phyloP scores from a whole-genome alignment of 1,140 invertebrate genomes.

The Drusus annulatus region DNA sequence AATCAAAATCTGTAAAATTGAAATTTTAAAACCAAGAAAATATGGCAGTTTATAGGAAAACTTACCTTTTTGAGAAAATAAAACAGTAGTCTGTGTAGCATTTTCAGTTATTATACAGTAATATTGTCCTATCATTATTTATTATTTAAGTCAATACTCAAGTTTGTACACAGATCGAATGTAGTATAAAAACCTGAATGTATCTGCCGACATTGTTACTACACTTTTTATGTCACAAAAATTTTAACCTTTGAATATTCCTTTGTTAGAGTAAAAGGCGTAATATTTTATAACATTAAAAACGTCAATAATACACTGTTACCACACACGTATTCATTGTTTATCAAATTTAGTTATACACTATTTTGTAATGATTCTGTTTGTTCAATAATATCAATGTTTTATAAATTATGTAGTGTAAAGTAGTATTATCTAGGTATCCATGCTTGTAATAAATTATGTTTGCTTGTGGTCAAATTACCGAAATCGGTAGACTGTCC shows the following conservation, averaged over 20 bases:
- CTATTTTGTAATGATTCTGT: not conserved
- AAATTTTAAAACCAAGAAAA: slow-evolving; percentile 9
- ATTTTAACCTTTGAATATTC: slow-evolving; percentile 17
- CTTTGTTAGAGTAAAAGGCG: not conserved
- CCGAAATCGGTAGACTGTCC: slow-evolving; percentile 27
- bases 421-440: slow-evolving; percentile 25
- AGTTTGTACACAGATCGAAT: slow-evolving; percentile 1
- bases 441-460: slow-evolving; percentile 27
- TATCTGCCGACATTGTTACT: slow-evolving; percentile 5
- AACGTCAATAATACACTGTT: not conserved
- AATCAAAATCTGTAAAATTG: slow-evolving; percentile 11
- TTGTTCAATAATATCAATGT: not conserved
- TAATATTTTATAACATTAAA: slow-evolving; percentile 1
- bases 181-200: slow-evolving; percentile 11
- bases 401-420: not conserved
- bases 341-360: not conserved
- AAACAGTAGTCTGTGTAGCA: not conserved
- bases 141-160: slow-evolving; percentile 14
- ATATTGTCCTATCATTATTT: slow-evolving; percentile 3
- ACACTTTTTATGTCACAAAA: slow-evolving; percentile 7
- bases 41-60: slow-evolving; percentile 11
- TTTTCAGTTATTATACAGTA: slow-evolving; percentile 12
- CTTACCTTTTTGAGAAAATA: slow-evolving; percentile 1
- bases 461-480: slow-evolving; percentile 14
- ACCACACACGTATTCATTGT: not conserved